These are phyloP conservation scores for Oceanodroma leucorhoa DNA, from an alignment of 2,797 vertebrate species.

Conservation along the genomic window DNA sequence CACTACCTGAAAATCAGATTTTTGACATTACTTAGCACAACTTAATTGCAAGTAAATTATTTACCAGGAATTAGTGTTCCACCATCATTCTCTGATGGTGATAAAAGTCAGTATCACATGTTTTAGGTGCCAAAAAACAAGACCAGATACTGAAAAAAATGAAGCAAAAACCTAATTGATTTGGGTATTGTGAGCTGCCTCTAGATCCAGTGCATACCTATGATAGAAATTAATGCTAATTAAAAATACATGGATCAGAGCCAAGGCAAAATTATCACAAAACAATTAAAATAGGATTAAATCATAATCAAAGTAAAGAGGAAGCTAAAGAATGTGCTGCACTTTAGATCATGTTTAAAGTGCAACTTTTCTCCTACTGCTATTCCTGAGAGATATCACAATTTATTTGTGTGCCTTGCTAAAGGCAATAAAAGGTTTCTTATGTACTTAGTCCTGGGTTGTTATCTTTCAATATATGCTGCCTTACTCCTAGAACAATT, in stretches of 20 bases:
- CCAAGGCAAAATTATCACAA: neutral
- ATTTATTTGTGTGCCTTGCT: neutral
- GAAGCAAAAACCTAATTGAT: neutral
- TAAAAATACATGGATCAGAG: neutral
- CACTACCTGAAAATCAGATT: neutral
- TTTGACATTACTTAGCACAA: neutral
- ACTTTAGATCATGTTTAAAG: neutral
- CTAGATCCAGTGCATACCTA: neutral
- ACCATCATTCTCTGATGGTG: neutral
- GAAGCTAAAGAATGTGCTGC: neutral
- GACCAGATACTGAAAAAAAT: neutral
- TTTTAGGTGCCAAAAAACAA: neutral
- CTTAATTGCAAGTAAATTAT: neutral
- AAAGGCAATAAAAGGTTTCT: neutral
- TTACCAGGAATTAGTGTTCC: neutral
- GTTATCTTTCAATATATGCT: neutral
- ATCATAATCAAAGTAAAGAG: neutral
- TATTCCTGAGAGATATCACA: neutral
- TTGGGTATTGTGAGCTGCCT: neutral
- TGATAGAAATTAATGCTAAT: neutral
- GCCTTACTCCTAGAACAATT: neutral
- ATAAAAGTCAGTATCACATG: neutral
- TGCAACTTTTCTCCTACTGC: neutral
- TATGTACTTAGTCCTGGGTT: neutral
- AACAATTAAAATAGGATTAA: neutral